A percentile compares a stretch with the other conserved stretches of the same genome.
phyloP scores from a whole-genome alignment of 2,113 vertebrate species.

The Syngnathus typhle region DNA sequence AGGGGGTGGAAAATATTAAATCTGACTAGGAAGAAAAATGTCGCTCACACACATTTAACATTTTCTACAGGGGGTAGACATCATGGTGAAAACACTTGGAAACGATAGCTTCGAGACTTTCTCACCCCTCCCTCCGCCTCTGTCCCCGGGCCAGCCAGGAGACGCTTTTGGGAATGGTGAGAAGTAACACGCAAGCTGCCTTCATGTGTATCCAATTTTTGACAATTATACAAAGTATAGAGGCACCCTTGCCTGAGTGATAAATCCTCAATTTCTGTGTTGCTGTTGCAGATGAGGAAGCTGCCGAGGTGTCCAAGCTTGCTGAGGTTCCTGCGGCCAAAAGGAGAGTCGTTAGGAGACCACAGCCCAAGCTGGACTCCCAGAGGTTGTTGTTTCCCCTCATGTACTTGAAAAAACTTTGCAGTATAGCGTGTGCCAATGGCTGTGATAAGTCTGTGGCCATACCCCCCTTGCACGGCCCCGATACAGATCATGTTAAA shows the following conservation, averaged over 20 bases:
- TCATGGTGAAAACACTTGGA: conserved; percentile 71
- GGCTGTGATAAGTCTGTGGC: too few species aligned
- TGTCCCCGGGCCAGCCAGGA: conserved; percentile 70
- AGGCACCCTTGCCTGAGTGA: background rate
- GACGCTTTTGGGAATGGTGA: conserved; percentile 64
- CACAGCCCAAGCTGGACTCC: conserved; percentile 85
- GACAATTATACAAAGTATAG: background rate
- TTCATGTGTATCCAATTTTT: background rate
- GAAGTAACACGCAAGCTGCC: conserved; percentile 14
- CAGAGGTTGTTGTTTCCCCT: conserved; percentile 67
- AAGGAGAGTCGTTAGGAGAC: conserved; percentile 75
- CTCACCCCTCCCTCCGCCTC: conserved; percentile 82
- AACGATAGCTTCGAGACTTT: conserved; percentile 73
- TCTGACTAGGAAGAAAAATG: too few species aligned
- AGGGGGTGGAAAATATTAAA: too few species aligned
- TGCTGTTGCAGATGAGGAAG: conserved; percentile 55
- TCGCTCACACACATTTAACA: background rate
- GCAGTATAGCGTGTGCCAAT: too few species aligned
- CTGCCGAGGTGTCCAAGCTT: conserved; percentile 67
- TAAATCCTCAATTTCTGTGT: background rate
- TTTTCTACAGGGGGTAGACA: conserved; percentile 31
- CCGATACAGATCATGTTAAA: too few species aligned
- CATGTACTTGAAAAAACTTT: background rate
- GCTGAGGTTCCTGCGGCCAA: conserved; percentile 71
- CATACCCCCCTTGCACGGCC: too few species aligned